These are phyloP conservation scores for Apostichopus californicus DNA, from an alignment of 35 echinoderm and acorn worm species.

Conservation along the genomic window DNA sequence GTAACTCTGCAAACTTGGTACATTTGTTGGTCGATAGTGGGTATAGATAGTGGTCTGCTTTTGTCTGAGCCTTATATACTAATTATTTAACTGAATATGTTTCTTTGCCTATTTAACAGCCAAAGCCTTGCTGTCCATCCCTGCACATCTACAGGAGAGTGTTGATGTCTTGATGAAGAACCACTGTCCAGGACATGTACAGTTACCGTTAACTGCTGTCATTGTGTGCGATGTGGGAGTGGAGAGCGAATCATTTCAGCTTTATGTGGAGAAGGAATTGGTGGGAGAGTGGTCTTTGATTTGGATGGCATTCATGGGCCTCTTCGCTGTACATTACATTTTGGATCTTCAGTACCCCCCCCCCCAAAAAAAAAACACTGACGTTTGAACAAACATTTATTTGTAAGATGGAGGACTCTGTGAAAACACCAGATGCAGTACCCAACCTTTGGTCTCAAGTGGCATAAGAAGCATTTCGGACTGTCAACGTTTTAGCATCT, in stretches of 20 bases:
- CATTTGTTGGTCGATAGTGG: too few species aligned
- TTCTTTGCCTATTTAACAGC: not conserved
- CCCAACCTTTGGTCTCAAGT: not conserved
- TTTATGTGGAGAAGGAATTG: conserved; percentile 16
- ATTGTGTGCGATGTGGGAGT: conserved; percentile 22
- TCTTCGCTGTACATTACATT: conserved; percentile 18
- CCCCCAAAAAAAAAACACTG: not conserved
- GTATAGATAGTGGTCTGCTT: too few species aligned
- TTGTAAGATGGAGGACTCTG: not conserved
- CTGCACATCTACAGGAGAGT: conserved; percentile 9
- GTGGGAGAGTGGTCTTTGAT: not conserved
- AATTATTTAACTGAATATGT: not conserved
- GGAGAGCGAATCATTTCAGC: conserved; percentile 3
- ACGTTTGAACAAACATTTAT: conserved; percentile 23
- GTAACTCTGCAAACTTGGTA: too few species aligned
- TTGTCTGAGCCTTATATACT: too few species aligned
- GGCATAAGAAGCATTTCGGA: not conserved
- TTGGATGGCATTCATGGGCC: conserved; percentile 19
- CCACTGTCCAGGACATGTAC: not conserved
- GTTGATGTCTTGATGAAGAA: not conserved
- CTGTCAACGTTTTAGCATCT: too few species aligned
- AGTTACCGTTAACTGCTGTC: not conserved
- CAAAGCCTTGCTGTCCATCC: not conserved
- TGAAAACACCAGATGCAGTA: not conserved
- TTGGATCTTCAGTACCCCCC: not conserved